Base-by-base conservation (phyloP, 2,888 invertebrate species). In the Dascillus cervinus region DNA sequence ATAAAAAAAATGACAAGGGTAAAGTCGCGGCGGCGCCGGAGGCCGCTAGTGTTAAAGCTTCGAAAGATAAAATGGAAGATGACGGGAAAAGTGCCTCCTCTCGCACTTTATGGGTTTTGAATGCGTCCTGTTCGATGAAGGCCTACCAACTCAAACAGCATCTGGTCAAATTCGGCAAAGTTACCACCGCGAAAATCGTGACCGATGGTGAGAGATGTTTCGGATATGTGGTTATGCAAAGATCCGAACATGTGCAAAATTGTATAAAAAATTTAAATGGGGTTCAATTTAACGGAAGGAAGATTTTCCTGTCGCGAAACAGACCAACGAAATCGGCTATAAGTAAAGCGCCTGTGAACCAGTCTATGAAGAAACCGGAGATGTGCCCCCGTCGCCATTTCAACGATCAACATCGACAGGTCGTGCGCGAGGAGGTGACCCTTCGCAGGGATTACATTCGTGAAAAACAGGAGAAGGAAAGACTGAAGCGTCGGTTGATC, bases 211-310 rank as follows among this genome's bases (percentile, higher is more conserved):
- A 83, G 43, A 86, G 85, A 1, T 91, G 91, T 0, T 96, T 90
- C 55, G 96, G 95, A 11, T 92, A 91, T 59, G 88, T 96, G 2
- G 88, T 91, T 0, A 89, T 96, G 89, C 83, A 83, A 0, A 82
- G 83, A 15, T 73, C 80, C 9, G 83, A 82, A 36, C 86, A 89
- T 61, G 92, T 91, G 3, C 78, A 82, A 23, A 82, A 82, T 47
- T 91, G 92, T 58, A 86, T 92, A 42, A 82, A 86, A 55, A 78
- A 85, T 58, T 71, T 95, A 34, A 87, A 94, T 60, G 76, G 84
- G 36, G 88, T 89, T 52, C 85, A 87, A 61, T 70, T 95, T 27
- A 88, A 92, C 57, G 92, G 91, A 2, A 46, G 38, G 26, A 52
- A 47, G 32, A 43, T 57, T 21, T 29, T 34, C 31, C 35, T 55